A percentile compares a stretch with the other conserved stretches of the same genome.
phyloP scores from a whole-genome alignment of 1,140 invertebrate species.

The Pseudobourletiella spinata region DNA sequence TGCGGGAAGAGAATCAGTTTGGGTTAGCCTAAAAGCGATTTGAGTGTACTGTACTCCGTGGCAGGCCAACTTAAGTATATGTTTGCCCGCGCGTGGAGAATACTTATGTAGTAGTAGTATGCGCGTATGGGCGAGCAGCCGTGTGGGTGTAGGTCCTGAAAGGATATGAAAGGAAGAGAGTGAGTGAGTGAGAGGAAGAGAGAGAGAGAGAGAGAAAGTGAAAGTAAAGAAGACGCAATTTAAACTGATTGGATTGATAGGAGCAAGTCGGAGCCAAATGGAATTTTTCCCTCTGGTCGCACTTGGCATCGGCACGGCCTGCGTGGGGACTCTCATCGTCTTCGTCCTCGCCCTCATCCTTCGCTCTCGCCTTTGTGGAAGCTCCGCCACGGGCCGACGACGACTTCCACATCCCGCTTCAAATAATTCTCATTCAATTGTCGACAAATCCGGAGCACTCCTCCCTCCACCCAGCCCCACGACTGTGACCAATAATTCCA shows the following conservation, averaged over 20 bases:
- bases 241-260: constrained; percentile 31
- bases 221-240: constrained; percentile 7
- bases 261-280: constrained; percentile 31
- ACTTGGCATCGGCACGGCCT: constrained; percentile 30
- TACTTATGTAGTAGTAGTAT: too few species aligned
- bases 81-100: too few species aligned
- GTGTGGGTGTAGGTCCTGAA: not conserved
- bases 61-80: too few species aligned
- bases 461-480: constrained; percentile 5
- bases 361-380: constrained; percentile 26
- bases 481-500: constrained; percentile 22
- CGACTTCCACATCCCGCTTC: not conserved
- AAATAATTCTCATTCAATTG: constrained; percentile 23
- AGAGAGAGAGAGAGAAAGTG: not conserved
- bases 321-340: constrained; percentile 30
- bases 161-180: not conserved
- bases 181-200: not conserved
- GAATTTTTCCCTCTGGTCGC: constrained; percentile 33
- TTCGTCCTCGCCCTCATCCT: constrained; percentile 29
- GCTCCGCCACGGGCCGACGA: not conserved
- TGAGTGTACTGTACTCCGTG: too few species aligned
- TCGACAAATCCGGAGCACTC: constrained; percentile 23
- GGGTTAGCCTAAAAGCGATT: too few species aligned
- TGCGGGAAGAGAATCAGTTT: too few species aligned
- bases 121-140: too few species aligned